Percentiles rank a stretch among this genome's conserved stretches.
Conservation (phyloP, 1,140 invertebrate genomes). For the Drosophila yakuba region DNA sequence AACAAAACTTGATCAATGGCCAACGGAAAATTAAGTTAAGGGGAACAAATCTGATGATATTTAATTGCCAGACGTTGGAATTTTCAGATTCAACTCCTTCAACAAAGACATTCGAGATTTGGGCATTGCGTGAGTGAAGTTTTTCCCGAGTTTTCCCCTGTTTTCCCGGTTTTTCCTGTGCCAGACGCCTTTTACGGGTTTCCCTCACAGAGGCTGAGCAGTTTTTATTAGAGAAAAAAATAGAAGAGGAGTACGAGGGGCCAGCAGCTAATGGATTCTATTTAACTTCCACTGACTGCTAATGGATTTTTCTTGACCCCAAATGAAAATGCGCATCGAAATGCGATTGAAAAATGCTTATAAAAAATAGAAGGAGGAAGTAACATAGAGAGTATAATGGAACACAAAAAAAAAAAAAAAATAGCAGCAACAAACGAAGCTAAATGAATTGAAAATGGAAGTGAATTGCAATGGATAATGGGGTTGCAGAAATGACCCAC, state of each 20-base stretch:
- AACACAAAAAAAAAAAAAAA: conserved; percentile 12
- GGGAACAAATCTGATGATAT: conserved; percentile 50
- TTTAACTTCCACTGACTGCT: conserved; percentile 84
- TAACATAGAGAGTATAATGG: conserved; percentile 52
- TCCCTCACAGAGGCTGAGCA: conserved; percentile 33
- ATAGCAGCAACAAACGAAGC: conserved; percentile 54
- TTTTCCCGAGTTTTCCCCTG: conserved; percentile 13
- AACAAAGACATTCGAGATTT: conserved; percentile 42
- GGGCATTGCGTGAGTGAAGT: conserved; percentile 60
- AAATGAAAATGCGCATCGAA: conserved; percentile 84
- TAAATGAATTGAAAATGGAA: conserved; percentile 80
- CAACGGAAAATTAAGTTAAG: not conserved
- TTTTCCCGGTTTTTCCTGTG: conserved; percentile 11
- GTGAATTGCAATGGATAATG: conserved; percentile 56
- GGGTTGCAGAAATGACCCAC: not conserved
- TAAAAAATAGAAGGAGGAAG: conserved; percentile 72
- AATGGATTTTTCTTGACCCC: conserved; percentile 84
- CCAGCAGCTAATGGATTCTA: conserved; percentile 83
- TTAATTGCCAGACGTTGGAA: conserved; percentile 56
- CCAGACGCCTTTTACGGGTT: conserved; percentile 51
- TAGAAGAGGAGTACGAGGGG: not conserved
- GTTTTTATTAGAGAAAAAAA: conserved; percentile 73
- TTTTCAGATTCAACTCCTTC: conserved; percentile 31
- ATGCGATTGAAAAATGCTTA: conserved; percentile 82
- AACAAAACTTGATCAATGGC: conserved; percentile 20